Conservation (phyloP, 2,797 vertebrate genomes). For the Prionace glauca region DNA sequence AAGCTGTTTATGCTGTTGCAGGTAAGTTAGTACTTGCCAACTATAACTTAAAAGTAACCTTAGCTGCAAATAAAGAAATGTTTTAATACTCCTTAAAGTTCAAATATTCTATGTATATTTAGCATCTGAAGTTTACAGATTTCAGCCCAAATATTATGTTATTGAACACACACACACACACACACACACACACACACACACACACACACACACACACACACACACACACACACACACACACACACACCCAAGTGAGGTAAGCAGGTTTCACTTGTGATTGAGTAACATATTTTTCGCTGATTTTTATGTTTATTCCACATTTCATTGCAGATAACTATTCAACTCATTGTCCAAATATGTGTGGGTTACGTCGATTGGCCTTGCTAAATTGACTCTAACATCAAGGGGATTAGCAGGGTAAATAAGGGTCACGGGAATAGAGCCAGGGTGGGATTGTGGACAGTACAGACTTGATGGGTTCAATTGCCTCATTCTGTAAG, state of each 20-base stretch:
- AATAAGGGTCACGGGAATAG: no score
- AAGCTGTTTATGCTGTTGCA: neutral
- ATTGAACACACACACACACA: neutral
- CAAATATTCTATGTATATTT: neutral
- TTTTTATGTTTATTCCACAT: neutral
- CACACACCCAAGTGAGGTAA: neutral
- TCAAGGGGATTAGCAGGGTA: no score
- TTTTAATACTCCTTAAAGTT: neutral
- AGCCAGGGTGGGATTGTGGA: no score
- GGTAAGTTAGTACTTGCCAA: neutral
- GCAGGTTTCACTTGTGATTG: neutral
- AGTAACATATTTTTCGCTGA: neutral
- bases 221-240: no score
- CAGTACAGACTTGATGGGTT: no score
- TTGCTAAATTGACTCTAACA: no score
- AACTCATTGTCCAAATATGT: neutral
- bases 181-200: no score
- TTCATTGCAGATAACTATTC: neutral
- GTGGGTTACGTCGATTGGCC: no score
- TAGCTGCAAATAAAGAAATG: neutral
- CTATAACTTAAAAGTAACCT: neutral
- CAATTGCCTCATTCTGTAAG: no score
- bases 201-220: no score
- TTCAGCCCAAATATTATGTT: neutral
- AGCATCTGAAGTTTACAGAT: neutral